Percentiles rank a stretch among this genome's conserved stretches.
These are phyloP conservation scores for Artibeus jamaicensis DNA, from an alignment of 2,797 vertebrate species.

Conservation along the genomic window DNA sequence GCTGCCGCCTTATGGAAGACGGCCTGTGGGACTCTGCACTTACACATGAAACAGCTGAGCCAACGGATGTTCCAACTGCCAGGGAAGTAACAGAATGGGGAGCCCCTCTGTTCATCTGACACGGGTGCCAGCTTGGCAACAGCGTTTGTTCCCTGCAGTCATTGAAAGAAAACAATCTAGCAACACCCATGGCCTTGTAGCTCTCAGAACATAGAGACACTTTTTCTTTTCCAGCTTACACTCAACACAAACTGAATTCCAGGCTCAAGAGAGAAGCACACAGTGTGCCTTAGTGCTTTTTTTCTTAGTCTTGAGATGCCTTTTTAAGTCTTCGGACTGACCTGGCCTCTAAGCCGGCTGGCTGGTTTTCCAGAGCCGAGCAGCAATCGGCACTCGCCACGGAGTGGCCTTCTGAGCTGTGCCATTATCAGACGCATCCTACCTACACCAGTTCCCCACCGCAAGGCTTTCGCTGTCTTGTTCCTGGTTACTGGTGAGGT, in stretches of 20 bases:
- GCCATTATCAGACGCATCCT: background rate
- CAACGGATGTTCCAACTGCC: background rate
- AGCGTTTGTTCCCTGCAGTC: background rate
- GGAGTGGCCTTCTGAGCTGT: background rate
- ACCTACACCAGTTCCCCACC: background rate
- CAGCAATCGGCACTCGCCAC: too few species aligned
- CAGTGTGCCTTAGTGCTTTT: background rate
- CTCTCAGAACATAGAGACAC: background rate
- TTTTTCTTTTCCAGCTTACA: background rate
- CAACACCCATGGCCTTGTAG: background rate
- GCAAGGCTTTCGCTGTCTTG: background rate
- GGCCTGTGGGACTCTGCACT: background rate
- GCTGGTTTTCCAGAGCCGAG: background rate
- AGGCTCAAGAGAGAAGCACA: background rate
- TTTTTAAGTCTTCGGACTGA: background rate
- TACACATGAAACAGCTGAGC: slow-evolving; percentile 40
- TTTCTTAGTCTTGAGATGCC: background rate
- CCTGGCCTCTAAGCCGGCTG: background rate
- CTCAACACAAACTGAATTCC: background rate
- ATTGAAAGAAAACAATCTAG: slow-evolving; percentile 7
- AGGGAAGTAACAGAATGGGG: slow-evolving; percentile 29
- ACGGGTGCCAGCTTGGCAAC: background rate
- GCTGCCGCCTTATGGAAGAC: slow-evolving; percentile 37
- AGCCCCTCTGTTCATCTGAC: slow-evolving; percentile 46
- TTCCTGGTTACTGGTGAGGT: background rate